Evolutionary conservation across 2,113 vertebrate species (phyloP).

Genomic region (Brachionichthys hirsutus): DNA sequence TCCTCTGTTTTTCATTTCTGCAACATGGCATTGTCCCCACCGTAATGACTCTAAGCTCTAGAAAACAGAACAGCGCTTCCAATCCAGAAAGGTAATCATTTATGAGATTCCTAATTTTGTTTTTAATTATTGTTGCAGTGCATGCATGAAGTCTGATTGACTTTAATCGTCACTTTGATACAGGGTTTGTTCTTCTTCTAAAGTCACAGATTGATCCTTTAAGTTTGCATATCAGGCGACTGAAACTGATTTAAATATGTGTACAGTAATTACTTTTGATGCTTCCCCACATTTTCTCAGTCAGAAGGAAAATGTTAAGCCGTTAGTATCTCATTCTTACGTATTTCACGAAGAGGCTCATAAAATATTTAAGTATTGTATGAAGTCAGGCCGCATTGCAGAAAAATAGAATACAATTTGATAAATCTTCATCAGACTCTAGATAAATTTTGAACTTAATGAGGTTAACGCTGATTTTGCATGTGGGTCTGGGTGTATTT

Average conservation of each 20-base stretch:
- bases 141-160: slow-evolving; percentile 8
- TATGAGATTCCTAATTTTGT: neutral
- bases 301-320: neutral
- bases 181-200: neutral
- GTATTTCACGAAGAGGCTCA: neutral
- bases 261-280: neutral
- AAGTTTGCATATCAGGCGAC: neutral
- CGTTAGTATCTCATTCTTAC: neutral
- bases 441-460: neutral
- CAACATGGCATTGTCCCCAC: slow-evolving; percentile 37
- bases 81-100: slow-evolving; percentile 67
- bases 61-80: slow-evolving; percentile 48
- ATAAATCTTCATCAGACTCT: neutral
- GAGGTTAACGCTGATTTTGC: slow-evolving; percentile 1
- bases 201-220: neutral
- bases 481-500: slow-evolving; percentile 1
- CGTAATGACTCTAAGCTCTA: slow-evolving; percentile 61
- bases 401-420: neutral
- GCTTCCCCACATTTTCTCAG: neutral
- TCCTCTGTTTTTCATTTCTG: slow-evolving; percentile 24
- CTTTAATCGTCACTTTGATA: neutral
- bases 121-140: slow-evolving; percentile 17
- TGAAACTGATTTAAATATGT: neutral
- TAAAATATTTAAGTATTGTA: neutral
- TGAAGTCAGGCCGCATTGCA: neutral